phyloP scores from a whole-genome alignment of 2,113 vertebrate species.

The Pterocles gutturalis region DNA sequence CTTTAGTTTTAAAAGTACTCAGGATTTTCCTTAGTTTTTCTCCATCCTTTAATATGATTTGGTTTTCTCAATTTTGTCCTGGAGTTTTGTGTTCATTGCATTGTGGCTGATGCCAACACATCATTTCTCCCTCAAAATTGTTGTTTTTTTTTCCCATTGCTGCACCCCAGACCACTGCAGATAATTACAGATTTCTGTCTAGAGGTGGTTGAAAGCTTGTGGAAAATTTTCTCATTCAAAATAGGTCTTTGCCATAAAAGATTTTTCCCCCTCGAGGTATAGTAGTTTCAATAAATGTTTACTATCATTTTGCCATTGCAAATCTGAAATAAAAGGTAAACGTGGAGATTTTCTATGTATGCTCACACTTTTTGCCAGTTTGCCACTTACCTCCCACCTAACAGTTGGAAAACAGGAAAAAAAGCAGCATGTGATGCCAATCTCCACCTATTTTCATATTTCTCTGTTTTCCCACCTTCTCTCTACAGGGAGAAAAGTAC shows the following conservation, averaged over 20 bases:
- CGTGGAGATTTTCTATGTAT: constrained; percentile 22
- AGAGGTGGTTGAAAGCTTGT: background rate
- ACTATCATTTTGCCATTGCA: constrained; percentile 30
- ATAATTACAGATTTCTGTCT: background rate
- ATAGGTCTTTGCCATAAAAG: background rate
- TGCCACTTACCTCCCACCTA: constrained; percentile 68
- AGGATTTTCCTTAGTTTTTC: background rate
- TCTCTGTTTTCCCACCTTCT: background rate
- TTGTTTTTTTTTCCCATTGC: background rate
- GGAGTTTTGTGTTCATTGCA: background rate
- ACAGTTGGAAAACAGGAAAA: constrained; percentile 54
- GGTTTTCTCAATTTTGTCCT: background rate
- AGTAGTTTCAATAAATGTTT: constrained; percentile 26
- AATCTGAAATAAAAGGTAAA: constrained; percentile 62
- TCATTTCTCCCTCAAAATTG: background rate
- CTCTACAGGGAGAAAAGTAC: background rate
- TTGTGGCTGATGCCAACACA: background rate
- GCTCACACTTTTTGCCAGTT: constrained; percentile 64
- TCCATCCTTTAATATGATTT: background rate
- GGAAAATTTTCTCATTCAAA: background rate
- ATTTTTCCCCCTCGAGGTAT: background rate
- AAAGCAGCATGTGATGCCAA: constrained; percentile 9
- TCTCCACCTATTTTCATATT: constrained; percentile 45
- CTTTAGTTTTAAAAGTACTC: background rate
- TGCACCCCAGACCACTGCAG: background rate